Percentiles rank a stretch among this genome's conserved stretches.
phyloP scores from a whole-genome alignment of 1,140 invertebrate genomes.

The Stenopsyche tienmushanensis region DNA sequence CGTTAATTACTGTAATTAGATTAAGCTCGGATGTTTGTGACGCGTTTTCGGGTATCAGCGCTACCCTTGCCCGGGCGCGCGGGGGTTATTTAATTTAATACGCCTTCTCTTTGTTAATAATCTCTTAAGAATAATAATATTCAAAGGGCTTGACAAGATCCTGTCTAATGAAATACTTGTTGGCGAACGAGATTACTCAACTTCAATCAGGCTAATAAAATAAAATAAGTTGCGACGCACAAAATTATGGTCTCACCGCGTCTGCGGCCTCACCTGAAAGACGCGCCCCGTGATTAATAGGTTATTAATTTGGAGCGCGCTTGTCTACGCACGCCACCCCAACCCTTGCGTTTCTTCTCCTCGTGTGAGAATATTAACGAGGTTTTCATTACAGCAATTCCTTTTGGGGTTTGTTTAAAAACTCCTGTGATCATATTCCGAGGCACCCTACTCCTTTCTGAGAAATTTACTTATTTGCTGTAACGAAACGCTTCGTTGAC shows the following conservation, averaged over 20 bases:
- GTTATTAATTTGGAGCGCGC: neutral
- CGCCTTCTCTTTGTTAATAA: neutral
- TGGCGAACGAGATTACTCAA: constrained; percentile 6
- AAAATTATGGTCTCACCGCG: neutral
- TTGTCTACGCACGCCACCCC: no score
- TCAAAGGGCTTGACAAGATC: constrained; percentile 11
- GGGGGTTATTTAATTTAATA: neutral
- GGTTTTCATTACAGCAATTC: no score
- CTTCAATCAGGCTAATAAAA: constrained; percentile 10
- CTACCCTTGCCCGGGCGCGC: neutral
- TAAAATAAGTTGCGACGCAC: neutral
- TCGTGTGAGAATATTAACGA: no score
- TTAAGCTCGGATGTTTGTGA: neutral
- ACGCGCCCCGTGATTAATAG: neutral
- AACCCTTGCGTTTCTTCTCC: no score
- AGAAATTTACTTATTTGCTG: no score
- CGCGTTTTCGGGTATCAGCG: neutral
- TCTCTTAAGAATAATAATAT: constrained; percentile 2
- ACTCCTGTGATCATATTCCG: no score
- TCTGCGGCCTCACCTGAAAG: neutral
- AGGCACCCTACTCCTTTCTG: no score
- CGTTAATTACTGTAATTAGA: neutral
- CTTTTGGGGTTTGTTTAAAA: no score
- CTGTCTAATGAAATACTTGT: constrained; percentile 16
- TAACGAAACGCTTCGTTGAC: no score